phyloP scores from a whole-genome alignment of 2,888 invertebrate species.

The Scaptomyza reducta region DNA sequence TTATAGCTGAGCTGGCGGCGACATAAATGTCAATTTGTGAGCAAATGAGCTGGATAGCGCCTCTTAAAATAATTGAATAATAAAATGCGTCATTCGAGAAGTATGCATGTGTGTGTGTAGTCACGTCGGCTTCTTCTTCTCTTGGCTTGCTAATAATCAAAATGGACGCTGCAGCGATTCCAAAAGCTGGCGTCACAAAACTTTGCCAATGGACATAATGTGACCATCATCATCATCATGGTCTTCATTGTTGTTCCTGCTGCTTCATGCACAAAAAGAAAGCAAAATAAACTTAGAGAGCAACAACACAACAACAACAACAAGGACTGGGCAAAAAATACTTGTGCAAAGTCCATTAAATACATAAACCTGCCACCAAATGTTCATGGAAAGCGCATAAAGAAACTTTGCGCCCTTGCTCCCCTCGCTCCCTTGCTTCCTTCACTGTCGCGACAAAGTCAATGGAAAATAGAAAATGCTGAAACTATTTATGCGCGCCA shows the following conservation, averaged over 20 bases:
- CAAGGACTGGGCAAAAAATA: slow-evolving; percentile 54
- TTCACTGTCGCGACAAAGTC: slow-evolving; percentile 54
- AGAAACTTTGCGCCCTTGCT: slow-evolving; percentile 64
- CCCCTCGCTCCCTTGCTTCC: neutral
- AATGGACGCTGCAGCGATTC: slow-evolving; percentile 69
- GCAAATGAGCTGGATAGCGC: slow-evolving; percentile 29
- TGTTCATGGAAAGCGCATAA: slow-evolving; percentile 81
- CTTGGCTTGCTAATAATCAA: slow-evolving; percentile 70
- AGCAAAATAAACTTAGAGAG: slow-evolving; percentile 27
- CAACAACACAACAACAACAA: slow-evolving; percentile 14
- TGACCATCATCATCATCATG: slow-evolving; percentile 26
- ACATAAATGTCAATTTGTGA: slow-evolving; percentile 16
- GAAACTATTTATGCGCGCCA: slow-evolving; percentile 76
- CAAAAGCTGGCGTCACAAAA: slow-evolving; percentile 74
- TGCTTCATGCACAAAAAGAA: slow-evolving; percentile 24
- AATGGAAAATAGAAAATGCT: slow-evolving; percentile 68
- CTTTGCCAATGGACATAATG: slow-evolving; percentile 75
- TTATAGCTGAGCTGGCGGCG: slow-evolving; percentile 51
- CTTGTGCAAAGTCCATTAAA: slow-evolving; percentile 82
- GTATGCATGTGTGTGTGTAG: slow-evolving; percentile 34
- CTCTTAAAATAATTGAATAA: slow-evolving; percentile 57
- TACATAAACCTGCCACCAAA: slow-evolving; percentile 81
- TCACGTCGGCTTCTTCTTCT: neutral
- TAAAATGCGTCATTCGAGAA: slow-evolving; percentile 44
- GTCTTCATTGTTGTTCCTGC: slow-evolving; percentile 17